These are phyloP conservation scores for Heliconius hewitsoni DNA, from an alignment of 1,140 invertebrate species.

Conservation along the genomic window DNA sequence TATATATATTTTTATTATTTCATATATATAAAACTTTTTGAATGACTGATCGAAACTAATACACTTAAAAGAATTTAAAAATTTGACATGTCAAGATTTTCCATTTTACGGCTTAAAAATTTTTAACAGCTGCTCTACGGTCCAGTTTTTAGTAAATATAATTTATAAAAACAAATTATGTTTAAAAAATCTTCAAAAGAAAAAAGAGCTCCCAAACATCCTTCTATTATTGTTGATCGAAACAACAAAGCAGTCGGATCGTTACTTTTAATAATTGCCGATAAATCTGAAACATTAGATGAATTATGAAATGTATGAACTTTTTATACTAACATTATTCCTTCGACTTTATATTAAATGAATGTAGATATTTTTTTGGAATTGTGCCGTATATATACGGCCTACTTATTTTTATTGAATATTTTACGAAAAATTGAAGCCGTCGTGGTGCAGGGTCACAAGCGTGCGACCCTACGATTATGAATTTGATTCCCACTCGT, in stretches of 20 bases:
- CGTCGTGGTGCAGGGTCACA: too few species aligned
- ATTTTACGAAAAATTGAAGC: too few species aligned
- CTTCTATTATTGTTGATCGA: background rate
- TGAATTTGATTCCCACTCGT: too few species aligned
- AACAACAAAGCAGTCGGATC: conserved; percentile 10
- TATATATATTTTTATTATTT: too few species aligned
- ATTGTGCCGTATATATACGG: too few species aligned
- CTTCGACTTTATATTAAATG: background rate
- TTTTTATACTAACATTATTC: background rate
- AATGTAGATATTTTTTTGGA: background rate
- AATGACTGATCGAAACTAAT: too few species aligned
- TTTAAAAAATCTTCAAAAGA: conserved; percentile 21
- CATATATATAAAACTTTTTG: too few species aligned
- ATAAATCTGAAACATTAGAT: conserved; percentile 1
- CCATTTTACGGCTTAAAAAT: background rate
- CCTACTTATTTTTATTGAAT: too few species aligned
- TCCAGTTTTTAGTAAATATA: background rate
- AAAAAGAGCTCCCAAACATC: background rate
- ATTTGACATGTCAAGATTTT: too few species aligned
- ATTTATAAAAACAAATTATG: background rate
- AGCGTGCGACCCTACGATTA: too few species aligned
- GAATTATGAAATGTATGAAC: background rate
- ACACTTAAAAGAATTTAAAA: too few species aligned
- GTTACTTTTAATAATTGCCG: conserved; percentile 18
- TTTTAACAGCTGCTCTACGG: background rate